phyloP scores from a whole-genome alignment of 2,113 vertebrate species.

The Montifringilla adamsi region DNA sequence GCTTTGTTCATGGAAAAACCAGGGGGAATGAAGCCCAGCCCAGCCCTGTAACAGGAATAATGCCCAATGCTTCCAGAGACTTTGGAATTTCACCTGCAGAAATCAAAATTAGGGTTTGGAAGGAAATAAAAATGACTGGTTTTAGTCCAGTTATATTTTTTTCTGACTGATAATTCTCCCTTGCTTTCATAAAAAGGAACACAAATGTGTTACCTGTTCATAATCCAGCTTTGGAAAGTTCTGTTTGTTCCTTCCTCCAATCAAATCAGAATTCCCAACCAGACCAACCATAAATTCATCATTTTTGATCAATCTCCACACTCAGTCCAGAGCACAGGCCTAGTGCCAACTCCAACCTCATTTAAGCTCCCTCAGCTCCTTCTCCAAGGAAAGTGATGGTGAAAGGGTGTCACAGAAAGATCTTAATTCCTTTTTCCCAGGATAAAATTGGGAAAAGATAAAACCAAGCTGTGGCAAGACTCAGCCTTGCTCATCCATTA shows the following conservation, averaged over 20 bases:
- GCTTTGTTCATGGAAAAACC: neutral
- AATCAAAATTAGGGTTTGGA: neutral
- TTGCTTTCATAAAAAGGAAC: neutral
- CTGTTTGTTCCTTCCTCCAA: fast-evolving
- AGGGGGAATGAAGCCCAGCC: neutral
- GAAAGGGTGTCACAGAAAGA: neutral
- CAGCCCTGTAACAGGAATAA: neutral
- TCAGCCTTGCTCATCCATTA: neutral
- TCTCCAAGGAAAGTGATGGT: neutral
- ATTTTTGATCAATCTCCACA: neutral
- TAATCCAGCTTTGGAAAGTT: neutral
- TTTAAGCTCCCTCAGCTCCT: neutral
- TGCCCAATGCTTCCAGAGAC: neutral
- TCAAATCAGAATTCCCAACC: neutral
- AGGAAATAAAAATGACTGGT: neutral
- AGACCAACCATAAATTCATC: neutral
- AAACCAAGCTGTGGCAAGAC: neutral
- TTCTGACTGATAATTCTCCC: neutral
- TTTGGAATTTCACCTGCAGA: neutral
- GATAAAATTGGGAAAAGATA: neutral
- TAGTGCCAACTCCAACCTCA: neutral
- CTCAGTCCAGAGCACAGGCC: neutral
- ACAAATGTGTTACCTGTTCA: neutral
- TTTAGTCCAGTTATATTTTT: neutral
- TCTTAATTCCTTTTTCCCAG: fast-evolving